Percentiles rank a stretch among this genome's conserved stretches.
phyloP scores from a whole-genome alignment of 2,888 invertebrate genomes.

The Mythimna pallens region DNA sequence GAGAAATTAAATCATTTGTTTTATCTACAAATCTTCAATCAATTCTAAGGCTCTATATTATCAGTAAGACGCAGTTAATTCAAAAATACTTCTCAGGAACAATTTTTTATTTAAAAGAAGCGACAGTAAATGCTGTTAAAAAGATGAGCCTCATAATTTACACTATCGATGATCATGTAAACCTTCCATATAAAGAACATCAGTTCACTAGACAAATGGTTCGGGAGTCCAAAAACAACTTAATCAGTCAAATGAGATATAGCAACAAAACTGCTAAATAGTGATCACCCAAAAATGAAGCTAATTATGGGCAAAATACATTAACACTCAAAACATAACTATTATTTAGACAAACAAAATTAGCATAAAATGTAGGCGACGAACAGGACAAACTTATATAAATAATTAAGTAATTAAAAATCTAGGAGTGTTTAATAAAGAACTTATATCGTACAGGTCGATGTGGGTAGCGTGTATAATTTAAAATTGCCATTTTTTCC shows the following conservation, averaged over 20 bases:
- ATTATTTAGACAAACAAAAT: constrained; percentile 57
- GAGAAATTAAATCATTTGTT: neutral
- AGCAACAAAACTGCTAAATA: constrained; percentile 75
- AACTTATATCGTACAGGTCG: constrained; percentile 74
- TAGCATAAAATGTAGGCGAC: constrained; percentile 75
- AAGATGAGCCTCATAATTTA: constrained; percentile 48
- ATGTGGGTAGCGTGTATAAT: constrained; percentile 89
- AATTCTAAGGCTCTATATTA: neutral
- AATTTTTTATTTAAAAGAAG: constrained; percentile 9
- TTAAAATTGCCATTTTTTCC: constrained; percentile 90
- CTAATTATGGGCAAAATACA: constrained; percentile 55
- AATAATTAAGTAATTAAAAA: constrained; percentile 88
- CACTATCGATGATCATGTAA: constrained; percentile 48
- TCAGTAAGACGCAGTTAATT: neutral
- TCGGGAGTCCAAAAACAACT: constrained; percentile 72
- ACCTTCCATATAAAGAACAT: constrained; percentile 49
- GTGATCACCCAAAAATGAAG: constrained; percentile 67
- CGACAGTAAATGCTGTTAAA: constrained; percentile 37
- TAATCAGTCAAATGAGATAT: constrained; percentile 74
- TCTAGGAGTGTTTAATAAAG: constrained; percentile 82
- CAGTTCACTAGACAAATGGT: constrained; percentile 69
- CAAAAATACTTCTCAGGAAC: neutral
- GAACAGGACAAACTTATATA: constrained; percentile 72
- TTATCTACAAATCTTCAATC: neutral
- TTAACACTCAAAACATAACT: constrained; percentile 48